phyloP scores from a whole-genome alignment of 2,888 invertebrate genomes.

The Toxonevra muliebris region DNA sequence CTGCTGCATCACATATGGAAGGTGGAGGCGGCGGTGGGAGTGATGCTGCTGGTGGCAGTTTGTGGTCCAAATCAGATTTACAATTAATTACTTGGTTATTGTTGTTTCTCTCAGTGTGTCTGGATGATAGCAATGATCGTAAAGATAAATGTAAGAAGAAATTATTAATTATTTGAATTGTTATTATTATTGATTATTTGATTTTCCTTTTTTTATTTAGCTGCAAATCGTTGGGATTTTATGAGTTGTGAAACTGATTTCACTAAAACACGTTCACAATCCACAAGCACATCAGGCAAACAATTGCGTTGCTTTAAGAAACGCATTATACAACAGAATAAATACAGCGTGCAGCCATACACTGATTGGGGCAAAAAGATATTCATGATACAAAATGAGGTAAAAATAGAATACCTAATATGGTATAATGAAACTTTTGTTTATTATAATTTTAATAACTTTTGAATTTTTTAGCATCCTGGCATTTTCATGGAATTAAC shows the following conservation, averaged over 20 bases:
- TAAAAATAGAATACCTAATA: slow-evolving; percentile 35
- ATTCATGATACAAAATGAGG: slow-evolving; percentile 64
- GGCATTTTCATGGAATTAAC: slow-evolving; percentile 68
- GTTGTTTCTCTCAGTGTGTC: slow-evolving; percentile 77
- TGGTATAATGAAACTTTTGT: background rate
- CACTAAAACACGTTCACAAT: slow-evolving; percentile 62
- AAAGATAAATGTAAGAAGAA: slow-evolving; percentile 61
- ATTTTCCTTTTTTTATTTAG: slow-evolving; percentile 42
- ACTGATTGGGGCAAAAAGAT: slow-evolving; percentile 65
- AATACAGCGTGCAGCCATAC: slow-evolving; percentile 62
- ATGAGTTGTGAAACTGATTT: slow-evolving; percentile 80
- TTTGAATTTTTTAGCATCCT: slow-evolving; percentile 61
- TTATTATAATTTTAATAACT: background rate
- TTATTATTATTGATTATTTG: background rate
- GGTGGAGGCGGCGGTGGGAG: slow-evolving; percentile 39
- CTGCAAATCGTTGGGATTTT: slow-evolving; percentile 82
- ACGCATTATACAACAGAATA: slow-evolving; percentile 62
- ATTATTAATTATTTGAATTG: too few species aligned
- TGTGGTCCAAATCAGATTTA: slow-evolving; percentile 71
- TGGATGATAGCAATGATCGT: slow-evolving; percentile 68
- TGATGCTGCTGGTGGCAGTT: slow-evolving; percentile 43
- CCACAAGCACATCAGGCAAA: slow-evolving; percentile 56
- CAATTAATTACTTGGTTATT: slow-evolving; percentile 79
- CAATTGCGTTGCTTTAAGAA: slow-evolving; percentile 64
- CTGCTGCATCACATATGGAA: slow-evolving; percentile 34